Percentiles rank a stretch among this genome's conserved stretches.
These are phyloP conservation scores for Athetis lepigone DNA, from an alignment of 2,888 invertebrate species.

Conservation along the genomic window DNA sequence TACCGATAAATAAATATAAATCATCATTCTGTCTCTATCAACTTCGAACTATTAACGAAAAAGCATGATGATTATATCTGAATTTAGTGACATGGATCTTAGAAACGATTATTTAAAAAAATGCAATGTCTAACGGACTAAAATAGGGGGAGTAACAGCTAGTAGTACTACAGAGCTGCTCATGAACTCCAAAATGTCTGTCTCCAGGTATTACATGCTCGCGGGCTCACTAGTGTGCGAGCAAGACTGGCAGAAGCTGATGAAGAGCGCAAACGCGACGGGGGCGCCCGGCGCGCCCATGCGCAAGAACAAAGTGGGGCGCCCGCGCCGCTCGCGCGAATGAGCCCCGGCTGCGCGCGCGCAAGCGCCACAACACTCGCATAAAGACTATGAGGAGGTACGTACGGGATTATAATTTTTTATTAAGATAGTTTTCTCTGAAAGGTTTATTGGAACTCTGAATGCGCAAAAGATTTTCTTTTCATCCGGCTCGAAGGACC, in stretches of 20 bases:
- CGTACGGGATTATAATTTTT: slow-evolving; percentile 46
- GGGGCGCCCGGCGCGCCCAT: slow-evolving; percentile 92
- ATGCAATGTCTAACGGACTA: too few relatives aligned
- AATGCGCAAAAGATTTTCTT: too few relatives aligned
- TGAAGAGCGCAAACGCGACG: slow-evolving; percentile 93
- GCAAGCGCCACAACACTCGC: slow-evolving; percentile 78
- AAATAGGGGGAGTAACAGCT: too few relatives aligned
- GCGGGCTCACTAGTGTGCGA: slow-evolving; percentile 98
- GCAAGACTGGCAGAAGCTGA: slow-evolving; percentile 98
- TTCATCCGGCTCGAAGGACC: too few relatives aligned
- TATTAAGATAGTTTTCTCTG: too few relatives aligned
- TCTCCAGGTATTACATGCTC: slow-evolving; percentile 95
- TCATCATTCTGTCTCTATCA: too few relatives aligned
- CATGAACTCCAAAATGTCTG: not conserved
- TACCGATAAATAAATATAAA: too few relatives aligned
- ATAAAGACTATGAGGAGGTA: slow-evolving; percentile 88
- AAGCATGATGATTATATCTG: too few relatives aligned
- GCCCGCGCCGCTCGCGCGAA: slow-evolving; percentile 97
- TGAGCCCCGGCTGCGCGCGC: slow-evolving; percentile 90
- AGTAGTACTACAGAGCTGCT: not conserved
- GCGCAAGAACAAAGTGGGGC: slow-evolving; percentile 97
- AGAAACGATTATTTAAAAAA: too few relatives aligned
- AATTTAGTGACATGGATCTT: too few relatives aligned
- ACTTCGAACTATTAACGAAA: too few relatives aligned
- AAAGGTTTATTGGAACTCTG: too few relatives aligned